Conservation (phyloP, 1,140 invertebrate genomes). For the Sminthurides bifidus region DNA sequence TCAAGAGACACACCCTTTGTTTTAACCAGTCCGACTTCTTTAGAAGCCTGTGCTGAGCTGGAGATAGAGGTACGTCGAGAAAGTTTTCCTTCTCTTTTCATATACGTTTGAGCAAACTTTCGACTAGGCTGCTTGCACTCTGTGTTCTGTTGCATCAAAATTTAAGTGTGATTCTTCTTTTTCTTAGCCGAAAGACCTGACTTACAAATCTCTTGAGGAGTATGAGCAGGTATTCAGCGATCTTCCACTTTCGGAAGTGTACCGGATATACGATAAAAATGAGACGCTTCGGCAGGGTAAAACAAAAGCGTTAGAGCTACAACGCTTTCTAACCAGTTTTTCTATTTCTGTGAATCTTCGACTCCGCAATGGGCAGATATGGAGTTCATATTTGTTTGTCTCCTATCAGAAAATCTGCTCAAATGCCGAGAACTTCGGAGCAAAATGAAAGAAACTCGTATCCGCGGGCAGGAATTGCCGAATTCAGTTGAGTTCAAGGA, state of each 20-base stretch:
- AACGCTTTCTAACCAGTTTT: too few species aligned
- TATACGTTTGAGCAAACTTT: not conserved
- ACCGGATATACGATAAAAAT: slow-evolving; percentile 25
- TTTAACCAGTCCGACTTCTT: slow-evolving; percentile 27
- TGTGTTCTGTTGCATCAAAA: not conserved
- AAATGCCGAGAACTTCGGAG: slow-evolving; percentile 19
- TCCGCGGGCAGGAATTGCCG: too few species aligned
- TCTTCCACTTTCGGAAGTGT: slow-evolving; percentile 22
- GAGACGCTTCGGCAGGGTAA: slow-evolving; percentile 29
- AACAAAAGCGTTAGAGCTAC: too few species aligned
- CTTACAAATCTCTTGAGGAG: slow-evolving; percentile 26
- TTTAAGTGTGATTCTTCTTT: not conserved
- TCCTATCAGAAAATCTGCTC: slow-evolving; percentile 23
- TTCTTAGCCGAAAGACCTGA: slow-evolving; percentile 24
- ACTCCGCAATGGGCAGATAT: too few species aligned
- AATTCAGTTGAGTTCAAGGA: too few species aligned
- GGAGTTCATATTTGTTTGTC: too few species aligned
- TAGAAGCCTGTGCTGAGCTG: slow-evolving; percentile 20
- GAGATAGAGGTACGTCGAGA: slow-evolving; percentile 18
- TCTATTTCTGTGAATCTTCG: too few species aligned
- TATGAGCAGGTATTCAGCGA: slow-evolving; percentile 23
- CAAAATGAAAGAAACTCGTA: too few species aligned
- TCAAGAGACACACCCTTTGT: slow-evolving; percentile 18
- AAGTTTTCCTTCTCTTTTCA: not conserved
- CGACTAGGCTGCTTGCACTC: not conserved